Evolutionary conservation across 2,113 vertebrate genomes (phyloP), one percentile per base, ranked within the genome.

Genomic region (Seriola rivoliana): DNA sequence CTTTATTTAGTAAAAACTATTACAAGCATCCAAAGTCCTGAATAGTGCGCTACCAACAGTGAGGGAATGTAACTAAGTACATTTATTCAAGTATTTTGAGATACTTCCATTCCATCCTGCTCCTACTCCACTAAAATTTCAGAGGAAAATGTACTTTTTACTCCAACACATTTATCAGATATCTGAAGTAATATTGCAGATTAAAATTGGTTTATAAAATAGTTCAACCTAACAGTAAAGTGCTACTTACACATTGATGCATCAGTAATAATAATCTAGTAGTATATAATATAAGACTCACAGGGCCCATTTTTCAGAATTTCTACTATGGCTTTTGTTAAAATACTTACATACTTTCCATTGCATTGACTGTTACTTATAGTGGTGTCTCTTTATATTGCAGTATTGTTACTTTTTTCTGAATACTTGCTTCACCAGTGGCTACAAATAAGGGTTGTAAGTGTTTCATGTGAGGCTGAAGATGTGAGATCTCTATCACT

Each of bases 391-490:
- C 54, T 71, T 32, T 23, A 44, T 34, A 25, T 13, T 55, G 57
- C 25, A 25, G 23, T 8, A 34, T 1, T 10, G 8, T 4, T 55
- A 16, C 13, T 23, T 77, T 38, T n/a, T 38, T 48, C n/a, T 23
- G 23, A 29, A 65, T 12, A 52, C 42, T 29, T 29, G 29, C 29
- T 36, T 19, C 46, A 0, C 3, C 12, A 50, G 5, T 63, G 55
- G 50, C 19, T 50, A 4, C 14, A 1, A 25, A 1, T 8, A 9
- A 29, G 10, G 21, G 3, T 29, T 44, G 17, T 46, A 13, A 25
- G 19, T 21, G 50, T 52, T 76, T 68, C n/a, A 32, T 42, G 9
- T 11, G 21, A 67, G 38, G 7, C 13, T 72, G 13, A 71, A 48
- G 3, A 23, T 23, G 23, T 23, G 0, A 55, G 3, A 60, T 66